Evolutionary conservation across 2,113 vertebrate genomes (phyloP).

Genomic region (Microcebus ravelobensis): DNA sequence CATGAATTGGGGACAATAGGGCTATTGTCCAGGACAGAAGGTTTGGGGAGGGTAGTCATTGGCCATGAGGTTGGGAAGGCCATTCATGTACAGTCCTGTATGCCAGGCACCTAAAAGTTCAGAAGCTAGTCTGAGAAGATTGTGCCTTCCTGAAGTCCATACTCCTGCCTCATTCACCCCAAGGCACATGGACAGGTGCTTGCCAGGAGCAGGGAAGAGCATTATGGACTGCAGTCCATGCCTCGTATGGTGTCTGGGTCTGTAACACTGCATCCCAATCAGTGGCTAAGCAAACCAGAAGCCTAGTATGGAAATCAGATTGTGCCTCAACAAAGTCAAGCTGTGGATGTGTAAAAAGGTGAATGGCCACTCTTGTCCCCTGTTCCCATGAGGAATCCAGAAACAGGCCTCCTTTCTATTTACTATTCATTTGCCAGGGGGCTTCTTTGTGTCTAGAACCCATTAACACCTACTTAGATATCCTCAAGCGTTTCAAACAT

Average conservation of each 20-base stretch:
- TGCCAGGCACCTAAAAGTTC: background rate
- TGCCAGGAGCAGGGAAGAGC: background rate
- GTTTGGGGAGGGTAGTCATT: background rate
- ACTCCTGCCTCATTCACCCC: background rate
- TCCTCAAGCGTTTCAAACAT: background rate
- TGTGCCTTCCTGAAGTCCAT: background rate
- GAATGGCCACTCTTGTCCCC: background rate
- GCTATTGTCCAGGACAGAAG: background rate
- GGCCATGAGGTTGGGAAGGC: background rate
- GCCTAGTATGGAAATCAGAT: background rate
- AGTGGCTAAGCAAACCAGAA: background rate
- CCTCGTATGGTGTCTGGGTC: background rate
- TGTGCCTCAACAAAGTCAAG: background rate
- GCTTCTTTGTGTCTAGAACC: background rate
- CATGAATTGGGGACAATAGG: background rate
- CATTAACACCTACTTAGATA: background rate
- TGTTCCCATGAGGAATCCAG: background rate
- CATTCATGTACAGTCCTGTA: background rate
- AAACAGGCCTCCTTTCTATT: background rate
- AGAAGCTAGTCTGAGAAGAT: background rate
- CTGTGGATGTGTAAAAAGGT: background rate
- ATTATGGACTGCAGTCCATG: background rate
- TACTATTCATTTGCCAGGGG: background rate
- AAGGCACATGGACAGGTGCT: background rate
- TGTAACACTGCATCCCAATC: background rate